Evolutionary conservation across 2,888 invertebrate genomes (phyloP).

Genomic region (Drosophila histrio): DNA sequence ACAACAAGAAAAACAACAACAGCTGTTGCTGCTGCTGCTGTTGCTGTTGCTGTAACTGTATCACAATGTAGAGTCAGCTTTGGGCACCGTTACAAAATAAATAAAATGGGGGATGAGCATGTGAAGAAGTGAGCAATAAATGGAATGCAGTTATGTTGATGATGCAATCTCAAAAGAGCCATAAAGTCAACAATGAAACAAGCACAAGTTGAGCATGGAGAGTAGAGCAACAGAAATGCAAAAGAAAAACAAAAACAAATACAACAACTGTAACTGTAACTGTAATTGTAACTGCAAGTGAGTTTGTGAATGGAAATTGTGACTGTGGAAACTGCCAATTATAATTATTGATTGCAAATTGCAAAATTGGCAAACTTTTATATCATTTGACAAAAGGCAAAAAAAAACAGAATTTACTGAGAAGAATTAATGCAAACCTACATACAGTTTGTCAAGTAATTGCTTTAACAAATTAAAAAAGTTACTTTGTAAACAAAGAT

Average conservation of each 20-base stretch:
- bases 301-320: not conserved
- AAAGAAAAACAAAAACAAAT: not conserved
- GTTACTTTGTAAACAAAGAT: too few species aligned
- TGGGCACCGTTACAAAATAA: not conserved
- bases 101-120: not conserved
- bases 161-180: constrained; percentile 34
- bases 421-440: too few species aligned
- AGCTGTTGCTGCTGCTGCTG: not conserved
- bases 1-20: not conserved
- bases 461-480: too few species aligned
- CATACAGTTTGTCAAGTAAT: not conserved
- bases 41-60: not conserved
- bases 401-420: too few species aligned
- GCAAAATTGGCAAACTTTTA: constrained; percentile 6
- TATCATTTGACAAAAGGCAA: constrained; percentile 2
- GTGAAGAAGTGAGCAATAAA: not conserved
- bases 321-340: constrained; percentile 12
- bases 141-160: constrained; percentile 13
- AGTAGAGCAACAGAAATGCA: not conserved
- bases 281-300: constrained; percentile 3
- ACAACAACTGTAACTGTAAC: not conserved
- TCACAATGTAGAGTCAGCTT: not conserved
- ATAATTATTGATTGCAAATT: constrained; percentile 6
- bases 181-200: constrained; percentile 10
- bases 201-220: not conserved